These are phyloP conservation scores for Microcebus ravelobensis DNA, from an alignment of 2,113 vertebrate genomes.

Conservation along the genomic window DNA sequence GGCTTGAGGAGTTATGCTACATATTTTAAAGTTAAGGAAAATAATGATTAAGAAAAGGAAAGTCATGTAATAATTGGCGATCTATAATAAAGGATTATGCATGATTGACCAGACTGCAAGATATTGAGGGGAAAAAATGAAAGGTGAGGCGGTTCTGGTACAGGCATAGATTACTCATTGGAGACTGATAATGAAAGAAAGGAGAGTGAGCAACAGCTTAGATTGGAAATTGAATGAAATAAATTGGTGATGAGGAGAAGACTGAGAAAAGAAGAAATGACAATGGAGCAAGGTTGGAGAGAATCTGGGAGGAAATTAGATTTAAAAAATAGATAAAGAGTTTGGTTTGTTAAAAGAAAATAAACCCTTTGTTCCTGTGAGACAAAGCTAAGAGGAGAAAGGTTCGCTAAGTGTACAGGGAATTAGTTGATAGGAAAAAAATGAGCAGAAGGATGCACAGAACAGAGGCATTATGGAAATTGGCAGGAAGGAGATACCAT, in stretches of 20 bases:
- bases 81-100: neutral
- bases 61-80: neutral
- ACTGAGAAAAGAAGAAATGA: neutral
- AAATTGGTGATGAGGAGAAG: neutral
- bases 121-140: neutral
- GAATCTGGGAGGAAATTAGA: neutral
- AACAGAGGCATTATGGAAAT: neutral
- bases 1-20: neutral
- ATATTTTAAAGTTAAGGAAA: neutral
- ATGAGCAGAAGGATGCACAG: neutral
- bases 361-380: neutral
- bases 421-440: neutral
- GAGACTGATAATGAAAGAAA: neutral
- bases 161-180: neutral
- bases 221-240: neutral
- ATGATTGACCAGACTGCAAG: neutral
- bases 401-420: neutral
- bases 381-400: neutral
- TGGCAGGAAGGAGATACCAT: neutral
- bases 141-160: neutral
- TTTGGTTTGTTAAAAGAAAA: neutral
- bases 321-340: neutral
- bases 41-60: neutral
- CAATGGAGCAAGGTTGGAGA: neutral
- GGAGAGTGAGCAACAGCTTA: neutral